These are phyloP conservation scores for Nesidiocoris tenuis DNA, from an alignment of 2,888 invertebrate genomes.

Conservation along the genomic window DNA sequence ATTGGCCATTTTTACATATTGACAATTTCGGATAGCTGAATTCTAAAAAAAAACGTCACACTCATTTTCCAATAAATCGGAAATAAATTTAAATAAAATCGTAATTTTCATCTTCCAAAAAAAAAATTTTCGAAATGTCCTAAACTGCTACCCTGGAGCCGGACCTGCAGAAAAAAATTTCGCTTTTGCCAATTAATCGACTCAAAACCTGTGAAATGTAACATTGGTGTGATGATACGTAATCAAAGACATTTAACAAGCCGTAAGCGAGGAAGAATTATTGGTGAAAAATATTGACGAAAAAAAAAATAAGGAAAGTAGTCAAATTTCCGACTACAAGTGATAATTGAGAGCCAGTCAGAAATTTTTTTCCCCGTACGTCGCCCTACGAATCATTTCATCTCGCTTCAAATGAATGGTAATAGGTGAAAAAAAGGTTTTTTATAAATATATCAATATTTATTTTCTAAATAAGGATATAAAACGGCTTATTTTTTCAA, in stretches of 20 bases:
- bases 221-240: neutral
- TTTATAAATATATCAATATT: slow-evolving; percentile 47
- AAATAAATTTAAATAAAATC: no score
- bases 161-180: no score
- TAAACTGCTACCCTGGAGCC: no score
- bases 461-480: slow-evolving; percentile 44
- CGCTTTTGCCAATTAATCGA: neutral
- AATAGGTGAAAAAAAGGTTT: slow-evolving; percentile 6
- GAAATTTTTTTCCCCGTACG: neutral
- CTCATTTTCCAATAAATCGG: no score
- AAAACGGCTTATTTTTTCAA: slow-evolving; percentile 47
- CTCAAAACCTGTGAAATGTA: neutral
- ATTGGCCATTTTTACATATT: no score
- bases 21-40: no score
- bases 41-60: no score
- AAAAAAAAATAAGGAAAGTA: neutral
- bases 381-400: neutral
- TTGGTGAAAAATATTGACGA: neutral
- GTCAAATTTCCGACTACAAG: slow-evolving; percentile 25
- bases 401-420: neutral
- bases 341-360: slow-evolving; percentile 21
- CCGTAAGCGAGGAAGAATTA: no score
- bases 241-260: neutral
- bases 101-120: no score
- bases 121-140: no score